Conservation (phyloP, 2,888 invertebrate species). For the Dendrolimus houi region DNA sequence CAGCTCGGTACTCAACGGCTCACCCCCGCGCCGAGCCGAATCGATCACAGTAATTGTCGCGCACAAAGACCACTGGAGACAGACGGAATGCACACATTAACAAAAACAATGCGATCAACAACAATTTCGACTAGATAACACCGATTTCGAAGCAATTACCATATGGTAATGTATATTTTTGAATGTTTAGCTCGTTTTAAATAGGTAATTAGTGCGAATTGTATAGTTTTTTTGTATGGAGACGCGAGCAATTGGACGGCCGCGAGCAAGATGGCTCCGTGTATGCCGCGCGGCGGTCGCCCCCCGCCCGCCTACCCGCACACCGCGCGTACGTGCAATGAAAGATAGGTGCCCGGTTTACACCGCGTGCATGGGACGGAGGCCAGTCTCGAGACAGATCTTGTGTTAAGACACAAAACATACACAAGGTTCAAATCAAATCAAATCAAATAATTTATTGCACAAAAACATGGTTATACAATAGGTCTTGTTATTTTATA, state of each 20-base stretch:
- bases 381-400: conserved; percentile 38
- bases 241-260: conserved; percentile 69
- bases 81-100: conserved; percentile 63
- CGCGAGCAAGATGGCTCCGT: conserved; percentile 73
- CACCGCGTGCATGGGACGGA: conserved; percentile 35
- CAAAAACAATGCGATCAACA: conserved; percentile 60
- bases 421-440: too few species aligned
- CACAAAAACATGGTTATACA: too few species aligned
- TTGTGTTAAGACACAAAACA: not conserved
- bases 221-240: conserved; percentile 59
- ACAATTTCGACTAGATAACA: conserved; percentile 23
- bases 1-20: conserved; percentile 30
- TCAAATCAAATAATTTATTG: too few species aligned
- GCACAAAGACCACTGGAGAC: conserved; percentile 69
- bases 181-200: conserved; percentile 40
- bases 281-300: conserved; percentile 55
- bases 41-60: conserved; percentile 75
- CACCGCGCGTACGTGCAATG: conserved; percentile 73
- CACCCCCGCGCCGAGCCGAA: conserved; percentile 66
- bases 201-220: conserved; percentile 70
- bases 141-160: conserved; percentile 29
- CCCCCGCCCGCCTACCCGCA: conserved; percentile 39
- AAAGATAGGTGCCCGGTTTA: conserved; percentile 70
- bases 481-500: too few species aligned
- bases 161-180: conserved; percentile 33